A percentile compares a stretch with the other conserved stretches of the same genome.
Evolutionary conservation across 2,113 vertebrate species (phyloP).

Genomic region (Sakesphorus luctuosus): DNA sequence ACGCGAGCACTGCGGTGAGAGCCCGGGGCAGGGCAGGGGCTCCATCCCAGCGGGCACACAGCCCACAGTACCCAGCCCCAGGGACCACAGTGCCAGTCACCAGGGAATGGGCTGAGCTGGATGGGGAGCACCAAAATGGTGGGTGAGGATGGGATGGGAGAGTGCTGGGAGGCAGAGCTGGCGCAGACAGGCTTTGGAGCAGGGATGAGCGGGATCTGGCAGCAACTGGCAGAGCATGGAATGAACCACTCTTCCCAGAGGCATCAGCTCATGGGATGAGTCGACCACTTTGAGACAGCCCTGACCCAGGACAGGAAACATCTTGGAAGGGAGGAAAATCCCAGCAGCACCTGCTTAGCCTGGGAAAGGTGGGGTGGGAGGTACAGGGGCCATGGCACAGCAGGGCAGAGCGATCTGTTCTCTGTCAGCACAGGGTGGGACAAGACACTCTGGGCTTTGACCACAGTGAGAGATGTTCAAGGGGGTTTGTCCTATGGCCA

Average conservation of each 20-base stretch:
- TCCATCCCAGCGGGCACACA: accelerated
- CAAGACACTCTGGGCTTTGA: neutral
- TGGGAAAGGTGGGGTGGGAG: neutral
- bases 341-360: accelerated
- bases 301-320: neutral
- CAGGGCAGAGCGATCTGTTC: accelerated
- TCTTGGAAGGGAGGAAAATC: neutral
- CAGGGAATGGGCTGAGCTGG: neutral
- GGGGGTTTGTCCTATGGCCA: neutral
- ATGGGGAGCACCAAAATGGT: neutral
- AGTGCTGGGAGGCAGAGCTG: neutral
- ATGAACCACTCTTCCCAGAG: neutral
- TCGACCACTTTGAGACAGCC: neutral
- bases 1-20: neutral
- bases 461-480: accelerated
- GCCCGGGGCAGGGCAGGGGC: neutral
- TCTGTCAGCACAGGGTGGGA: accelerated
- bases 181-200: neutral
- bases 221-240: accelerated
- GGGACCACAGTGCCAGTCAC: neutral
- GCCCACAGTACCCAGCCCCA: accelerated
- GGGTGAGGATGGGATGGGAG: neutral
- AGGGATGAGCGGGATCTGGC: neutral
- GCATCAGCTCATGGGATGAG: accelerated
- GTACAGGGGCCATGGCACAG: neutral